Evolutionary conservation across 2,797 vertebrate species (phyloP).

Genomic region (Peromyscus aztecus): DNA sequence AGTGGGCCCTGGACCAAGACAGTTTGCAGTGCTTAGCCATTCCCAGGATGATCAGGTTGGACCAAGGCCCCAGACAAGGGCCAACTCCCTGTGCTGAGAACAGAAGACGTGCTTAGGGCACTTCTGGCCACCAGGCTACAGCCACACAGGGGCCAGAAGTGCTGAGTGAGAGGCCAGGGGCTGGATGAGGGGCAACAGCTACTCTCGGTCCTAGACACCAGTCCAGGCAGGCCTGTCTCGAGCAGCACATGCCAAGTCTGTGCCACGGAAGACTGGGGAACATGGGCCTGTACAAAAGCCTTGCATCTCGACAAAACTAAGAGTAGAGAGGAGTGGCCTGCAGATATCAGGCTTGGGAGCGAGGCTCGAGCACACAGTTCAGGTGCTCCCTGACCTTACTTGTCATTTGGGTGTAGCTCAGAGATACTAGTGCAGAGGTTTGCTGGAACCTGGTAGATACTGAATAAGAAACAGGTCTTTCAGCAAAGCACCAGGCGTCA

Average conservation of each 20-base stretch:
- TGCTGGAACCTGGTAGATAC: background rate
- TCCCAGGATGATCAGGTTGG: background rate
- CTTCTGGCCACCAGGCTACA: too few species aligned
- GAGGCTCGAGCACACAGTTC: background rate
- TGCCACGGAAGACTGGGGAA: background rate
- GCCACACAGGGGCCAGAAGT: background rate
- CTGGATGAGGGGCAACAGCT: too few species aligned
- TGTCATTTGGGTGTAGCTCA: background rate
- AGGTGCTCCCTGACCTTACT: too few species aligned
- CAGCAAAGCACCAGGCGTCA: background rate
- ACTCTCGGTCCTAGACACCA: background rate
- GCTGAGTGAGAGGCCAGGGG: background rate
- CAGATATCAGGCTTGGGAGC: background rate
- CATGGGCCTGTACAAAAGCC: background rate
- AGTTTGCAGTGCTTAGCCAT: background rate
- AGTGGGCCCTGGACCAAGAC: accelerated
- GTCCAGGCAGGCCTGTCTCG: background rate
- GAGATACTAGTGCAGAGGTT: background rate
- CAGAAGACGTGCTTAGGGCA: background rate
- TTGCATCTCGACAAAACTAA: too few species aligned
- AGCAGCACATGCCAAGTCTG: background rate
- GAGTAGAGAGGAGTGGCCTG: background rate
- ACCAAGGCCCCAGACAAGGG: background rate
- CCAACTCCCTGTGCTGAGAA: background rate
- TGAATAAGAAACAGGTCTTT: background rate